Evolutionary conservation across 2,888 invertebrate genomes (phyloP), one percentile per base, ranked within the genome.

Genomic region (Drosophila heteroneura): DNA sequence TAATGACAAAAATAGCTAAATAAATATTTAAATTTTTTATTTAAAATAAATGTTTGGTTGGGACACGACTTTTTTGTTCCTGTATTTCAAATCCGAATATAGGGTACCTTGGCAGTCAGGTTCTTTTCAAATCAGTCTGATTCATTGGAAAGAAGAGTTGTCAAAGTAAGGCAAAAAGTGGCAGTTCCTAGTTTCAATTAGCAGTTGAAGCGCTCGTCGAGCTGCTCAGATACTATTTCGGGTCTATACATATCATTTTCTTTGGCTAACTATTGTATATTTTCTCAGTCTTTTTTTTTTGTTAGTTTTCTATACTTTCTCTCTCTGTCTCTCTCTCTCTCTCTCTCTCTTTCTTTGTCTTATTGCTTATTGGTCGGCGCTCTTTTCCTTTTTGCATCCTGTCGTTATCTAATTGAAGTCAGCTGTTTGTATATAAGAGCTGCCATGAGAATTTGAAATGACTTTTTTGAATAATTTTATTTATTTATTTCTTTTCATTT

Each of bases 361-460:
- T 47, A 32, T 58, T 79, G 49, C 51, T 68, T 67, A 62, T 71
- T 62, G 86, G 69, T 71, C 69, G 52, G 26, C 64, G 69, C 70
- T 63, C 70, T 61, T 74, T 75, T 73, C 79, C 74, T 76, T 76
- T 75, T 82, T 82, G 44, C 74, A 70, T 65, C 80, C 70, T 66
- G 70, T 57, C 68, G 75, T 73, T 82, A 70, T 69, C 68, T 89
- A 89, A 85, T 84, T 87, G 83, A 89, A 85, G 83, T 88, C 81
- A 85, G 71, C 74, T 90, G 81, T 81, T 88, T 79, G 76, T 81
- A 73, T 76, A 81, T 71, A 74, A 85, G 57, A 81, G 79, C 77
- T 90, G 85, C 79, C 85, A 86, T 82, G 80, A 79, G 80, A 86
- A 85, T 83, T 87, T 78, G 77, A 79, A 88, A 85, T 75, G 79